Conservation (phyloP, 2,797 vertebrate genomes). For the Gephyroberyx darwinii region DNA sequence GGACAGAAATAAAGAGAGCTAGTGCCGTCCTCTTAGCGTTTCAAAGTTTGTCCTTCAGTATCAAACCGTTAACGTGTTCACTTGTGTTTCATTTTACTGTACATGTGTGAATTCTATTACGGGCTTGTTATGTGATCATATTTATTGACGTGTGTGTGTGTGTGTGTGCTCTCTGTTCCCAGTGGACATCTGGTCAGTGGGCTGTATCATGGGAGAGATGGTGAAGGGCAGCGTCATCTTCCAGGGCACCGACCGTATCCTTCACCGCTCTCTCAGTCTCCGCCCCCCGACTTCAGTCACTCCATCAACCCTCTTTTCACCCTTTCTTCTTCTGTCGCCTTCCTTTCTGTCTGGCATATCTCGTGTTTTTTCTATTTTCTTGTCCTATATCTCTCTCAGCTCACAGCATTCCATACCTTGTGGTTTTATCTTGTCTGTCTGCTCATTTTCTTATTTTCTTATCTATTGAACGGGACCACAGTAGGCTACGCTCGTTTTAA, state of each 20-base stretch:
- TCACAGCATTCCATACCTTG: not conserved
- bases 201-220: conserved; percentile 99
- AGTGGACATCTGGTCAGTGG: conserved; percentile 99
- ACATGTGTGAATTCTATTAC: conserved; percentile 3
- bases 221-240: conserved; percentile 98
- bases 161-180: conserved; percentile 80
- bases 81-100: conserved; percentile 25
- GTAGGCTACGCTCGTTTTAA: not conserved
- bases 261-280: conserved; percentile 72
- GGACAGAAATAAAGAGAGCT: conserved; percentile 16
- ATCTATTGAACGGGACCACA: conserved; percentile 4
- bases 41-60: conserved; percentile 27
- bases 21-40: not conserved
- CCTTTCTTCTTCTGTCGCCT: not conserved
- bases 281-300: conserved; percentile 17
- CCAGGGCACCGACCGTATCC: conserved; percentile 99
- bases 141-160: conserved; percentile 35
- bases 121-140: conserved; percentile 2
- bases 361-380: conserved; percentile 11
- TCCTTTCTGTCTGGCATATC: not conserved
- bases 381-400: not conserved
- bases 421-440: not conserved
- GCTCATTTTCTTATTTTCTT: conserved; percentile 1
- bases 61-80: not conserved
- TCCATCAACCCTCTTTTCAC: conserved; percentile 3